Percentiles rank a stretch among this genome's conserved stretches.
phyloP scores from a whole-genome alignment of 1,140 invertebrate species.

The Cheumatopsyche charites region DNA sequence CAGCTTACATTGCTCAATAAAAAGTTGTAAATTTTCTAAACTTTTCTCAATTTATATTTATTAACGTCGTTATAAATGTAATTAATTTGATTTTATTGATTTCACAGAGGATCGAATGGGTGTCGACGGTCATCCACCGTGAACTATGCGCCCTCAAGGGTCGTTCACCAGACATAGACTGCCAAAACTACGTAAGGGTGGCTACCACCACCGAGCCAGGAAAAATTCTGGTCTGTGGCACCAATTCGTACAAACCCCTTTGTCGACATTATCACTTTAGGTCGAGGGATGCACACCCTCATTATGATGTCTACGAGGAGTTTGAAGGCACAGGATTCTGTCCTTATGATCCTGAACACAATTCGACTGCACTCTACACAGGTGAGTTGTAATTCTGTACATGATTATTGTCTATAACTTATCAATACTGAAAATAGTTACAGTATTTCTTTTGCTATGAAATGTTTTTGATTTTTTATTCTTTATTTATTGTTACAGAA shows the following conservation, averaged over 20 bases:
- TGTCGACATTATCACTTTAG: slow-evolving; percentile 77
- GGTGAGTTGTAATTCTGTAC: slow-evolving; percentile 55
- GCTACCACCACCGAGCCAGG: slow-evolving; percentile 70
- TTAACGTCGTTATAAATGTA: too few species aligned
- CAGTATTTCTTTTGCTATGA: too few species aligned
- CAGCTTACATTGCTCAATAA: too few species aligned
- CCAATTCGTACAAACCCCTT: slow-evolving; percentile 94
- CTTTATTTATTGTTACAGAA: slow-evolving; percentile 39
- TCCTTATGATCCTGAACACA: slow-evolving; percentile 92
- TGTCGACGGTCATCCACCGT: slow-evolving; percentile 78
- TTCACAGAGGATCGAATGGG: slow-evolving; percentile 81
- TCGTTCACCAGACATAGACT: slow-evolving; percentile 83
- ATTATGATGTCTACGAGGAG: slow-evolving; percentile 65
- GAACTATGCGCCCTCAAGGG: slow-evolving; percentile 88
- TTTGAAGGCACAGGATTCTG: slow-evolving; percentile 84
- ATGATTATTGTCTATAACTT: background rate
- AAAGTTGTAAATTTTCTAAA: too few species aligned
- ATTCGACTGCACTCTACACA: slow-evolving; percentile 86
- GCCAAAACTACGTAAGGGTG: slow-evolving; percentile 96
- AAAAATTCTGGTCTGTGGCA: slow-evolving; percentile 89
- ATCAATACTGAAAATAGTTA: too few species aligned
- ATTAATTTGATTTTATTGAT: background rate
- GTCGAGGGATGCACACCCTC: slow-evolving; percentile 49
- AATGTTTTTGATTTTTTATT: background rate
- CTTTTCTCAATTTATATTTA: too few species aligned